Conservation (phyloP, 1,140 invertebrate genomes). For the Neuroterus valhalla region DNA sequence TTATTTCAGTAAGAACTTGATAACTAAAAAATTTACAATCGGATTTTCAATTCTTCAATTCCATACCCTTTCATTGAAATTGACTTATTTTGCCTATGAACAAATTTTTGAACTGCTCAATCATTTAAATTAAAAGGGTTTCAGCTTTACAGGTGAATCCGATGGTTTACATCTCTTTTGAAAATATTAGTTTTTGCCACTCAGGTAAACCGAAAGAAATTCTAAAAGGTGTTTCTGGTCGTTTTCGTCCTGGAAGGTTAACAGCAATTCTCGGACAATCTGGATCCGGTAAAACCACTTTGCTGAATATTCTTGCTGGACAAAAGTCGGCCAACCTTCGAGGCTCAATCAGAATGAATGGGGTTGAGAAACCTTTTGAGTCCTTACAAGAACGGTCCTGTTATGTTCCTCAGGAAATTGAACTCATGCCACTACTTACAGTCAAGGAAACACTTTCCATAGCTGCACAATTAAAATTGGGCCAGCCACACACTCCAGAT, state of each 20-base stretch:
- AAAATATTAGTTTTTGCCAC: slow-evolving; percentile 36
- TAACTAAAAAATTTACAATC: too few relatives aligned
- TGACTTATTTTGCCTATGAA: too few relatives aligned
- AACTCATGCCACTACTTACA: slow-evolving; percentile 80
- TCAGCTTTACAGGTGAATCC: too few relatives aligned
- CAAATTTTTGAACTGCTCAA: too few relatives aligned
- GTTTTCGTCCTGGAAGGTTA: slow-evolving; percentile 78
- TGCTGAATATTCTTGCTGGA: slow-evolving; percentile 80
- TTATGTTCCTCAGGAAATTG: slow-evolving; percentile 83
- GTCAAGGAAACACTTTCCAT: slow-evolving; percentile 80
- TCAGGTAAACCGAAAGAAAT: slow-evolving; percentile 74
- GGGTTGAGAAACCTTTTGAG: slow-evolving; percentile 34
- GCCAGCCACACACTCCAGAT: neutral
- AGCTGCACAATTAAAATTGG: slow-evolving; percentile 80
- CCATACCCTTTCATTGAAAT: too few relatives aligned
- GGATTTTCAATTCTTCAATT: too few relatives aligned
- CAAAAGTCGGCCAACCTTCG: slow-evolving; percentile 43
- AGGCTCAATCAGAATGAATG: slow-evolving; percentile 57
- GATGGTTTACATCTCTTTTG: too few relatives aligned
- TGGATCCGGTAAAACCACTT: slow-evolving; percentile 89
- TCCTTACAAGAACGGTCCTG: slow-evolving; percentile 78
- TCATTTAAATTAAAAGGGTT: too few relatives aligned
- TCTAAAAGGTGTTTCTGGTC: slow-evolving; percentile 76
- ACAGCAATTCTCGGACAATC: slow-evolving; percentile 88
- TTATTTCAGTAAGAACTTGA: too few relatives aligned